Conservation (phyloP, 1,140 invertebrate species). For the Ceratina calcarata region DNA sequence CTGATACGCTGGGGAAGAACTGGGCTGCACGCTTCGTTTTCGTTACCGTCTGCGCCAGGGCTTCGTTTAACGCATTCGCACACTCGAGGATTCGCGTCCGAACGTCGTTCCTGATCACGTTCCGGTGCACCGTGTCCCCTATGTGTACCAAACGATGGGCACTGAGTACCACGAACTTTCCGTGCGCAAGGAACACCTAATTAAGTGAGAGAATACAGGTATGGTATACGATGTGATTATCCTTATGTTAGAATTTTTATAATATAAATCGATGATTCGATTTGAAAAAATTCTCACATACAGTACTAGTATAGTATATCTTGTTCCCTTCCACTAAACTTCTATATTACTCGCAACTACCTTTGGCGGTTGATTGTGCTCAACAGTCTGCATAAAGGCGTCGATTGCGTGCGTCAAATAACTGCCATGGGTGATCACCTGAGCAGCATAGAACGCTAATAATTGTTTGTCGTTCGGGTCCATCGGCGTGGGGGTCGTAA, state of each 20-base stretch:
- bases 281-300: too few relatives aligned
- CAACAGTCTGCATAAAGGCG: conserved; percentile 93
- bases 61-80: conserved; percentile 91
- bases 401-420: conserved; percentile 94
- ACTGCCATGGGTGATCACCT: conserved; percentile 90
- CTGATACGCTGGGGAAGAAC: conserved; percentile 93
- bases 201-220: background rate
- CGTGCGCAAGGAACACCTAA: conserved; percentile 91
- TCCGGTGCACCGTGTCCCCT: conserved; percentile 93
- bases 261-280: too few relatives aligned
- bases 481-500: conserved; percentile 82
- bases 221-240: background rate
- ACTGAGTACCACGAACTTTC: conserved; percentile 95
- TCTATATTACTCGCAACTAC: conserved; percentile 69
- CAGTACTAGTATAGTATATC: too few relatives aligned
- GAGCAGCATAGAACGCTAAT: conserved; percentile 91
- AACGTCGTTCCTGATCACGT: conserved; percentile 87
- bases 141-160: conserved; percentile 96
- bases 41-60: conserved; percentile 89
- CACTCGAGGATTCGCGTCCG: conserved; percentile 87
- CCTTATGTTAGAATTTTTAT: too few relatives aligned
- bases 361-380: conserved; percentile 95
- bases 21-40: conserved; percentile 94
- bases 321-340: background rate
- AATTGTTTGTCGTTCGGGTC: conserved; percentile 91